These are phyloP conservation scores for Hippocampus zosterae DNA, from an alignment of 2,113 vertebrate genomes.

Conservation along the genomic window DNA sequence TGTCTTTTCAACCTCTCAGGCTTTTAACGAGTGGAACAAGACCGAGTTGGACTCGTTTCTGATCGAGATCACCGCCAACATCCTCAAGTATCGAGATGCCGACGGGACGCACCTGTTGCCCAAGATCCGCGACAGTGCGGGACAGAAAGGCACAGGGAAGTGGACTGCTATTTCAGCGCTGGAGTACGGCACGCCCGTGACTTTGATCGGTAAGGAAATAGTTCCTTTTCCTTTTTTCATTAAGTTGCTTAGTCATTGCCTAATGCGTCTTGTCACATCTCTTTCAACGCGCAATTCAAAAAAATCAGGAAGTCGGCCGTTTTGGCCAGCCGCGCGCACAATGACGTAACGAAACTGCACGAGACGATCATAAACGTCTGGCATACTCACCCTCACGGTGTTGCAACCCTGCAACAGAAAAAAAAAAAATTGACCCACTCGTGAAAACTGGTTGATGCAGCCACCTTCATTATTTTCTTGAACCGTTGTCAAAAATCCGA, in stretches of 20 bases:
- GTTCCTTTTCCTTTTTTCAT: constrained; percentile 22
- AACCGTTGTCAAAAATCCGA: no score
- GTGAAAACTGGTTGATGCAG: no score
- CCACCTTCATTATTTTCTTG: no score
- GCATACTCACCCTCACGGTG: no score
- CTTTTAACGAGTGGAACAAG: constrained; percentile 91
- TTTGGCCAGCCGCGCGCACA: neutral
- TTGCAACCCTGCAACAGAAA: no score
- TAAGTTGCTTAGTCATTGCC: neutral
- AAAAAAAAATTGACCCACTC: no score
- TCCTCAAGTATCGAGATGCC: constrained; percentile 82
- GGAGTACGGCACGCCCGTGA: constrained; percentile 92
- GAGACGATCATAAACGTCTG: neutral
- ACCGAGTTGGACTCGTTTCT: constrained; percentile 95
- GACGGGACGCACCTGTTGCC: constrained; percentile 85
- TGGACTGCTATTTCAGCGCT: constrained; percentile 95
- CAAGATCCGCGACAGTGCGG: constrained; percentile 91
- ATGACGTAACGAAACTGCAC: neutral
- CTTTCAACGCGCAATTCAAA: constrained; percentile 8
- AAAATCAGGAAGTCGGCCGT: neutral
- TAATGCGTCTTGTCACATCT: constrained; percentile 12
- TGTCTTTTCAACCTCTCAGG: constrained; percentile 57
- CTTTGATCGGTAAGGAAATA: constrained; percentile 84
- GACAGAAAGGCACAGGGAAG: constrained; percentile 97
- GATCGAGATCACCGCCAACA: constrained; percentile 94